Evolutionary conservation across 2,797 vertebrate genomes (phyloP), one percentile per base, ranked within the genome.

Genomic region (Oreochromis mossambicus): DNA sequence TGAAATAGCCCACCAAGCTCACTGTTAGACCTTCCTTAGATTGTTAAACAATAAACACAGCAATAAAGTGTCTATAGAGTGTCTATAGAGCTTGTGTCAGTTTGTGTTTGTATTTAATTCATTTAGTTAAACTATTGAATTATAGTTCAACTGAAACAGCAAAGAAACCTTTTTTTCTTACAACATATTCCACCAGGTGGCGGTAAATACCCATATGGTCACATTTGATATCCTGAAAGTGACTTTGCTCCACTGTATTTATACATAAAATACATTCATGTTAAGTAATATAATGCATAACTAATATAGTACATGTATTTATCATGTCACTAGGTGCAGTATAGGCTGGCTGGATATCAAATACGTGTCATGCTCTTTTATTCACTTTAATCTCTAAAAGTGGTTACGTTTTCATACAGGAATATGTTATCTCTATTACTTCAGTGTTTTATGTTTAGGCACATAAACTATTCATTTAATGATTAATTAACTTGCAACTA

Each of bases 31-130:
- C 87, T 94, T 94, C 83, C 89, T 90, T 63, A 92, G 92, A 94
- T 93, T 95, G 94, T 95, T 91, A 93, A 94, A 93, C 86, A 90
- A 91, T 91, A 94, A 94, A 93, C 81, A 95, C 89, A 95, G 95
- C 95, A 96, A 96, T 97, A 96, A 96, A 96, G 78, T 92, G 93
- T 96, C 91, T 93, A 77, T 92, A 92, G 94, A 95, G 85, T 79
- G 26, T 58, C 55, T 58, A 58, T 19, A 58, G 29, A 90, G n/a
- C 51, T 73, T 2, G 0, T 83, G 77, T 77, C 80, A 87, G 15
- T 43, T 76, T 2, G 0, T 83, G 75, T 77, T 83, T 85, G 66
- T 4, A 17, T 88, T 77, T 26, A 4, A 63, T 80, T 87, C 4
- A 36, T 36, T 36, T 36, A 1, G 36, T 36, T 63, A 1, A 63